Conservation (phyloP, 2,113 vertebrate genomes). For the Bos javanicus region DNA sequence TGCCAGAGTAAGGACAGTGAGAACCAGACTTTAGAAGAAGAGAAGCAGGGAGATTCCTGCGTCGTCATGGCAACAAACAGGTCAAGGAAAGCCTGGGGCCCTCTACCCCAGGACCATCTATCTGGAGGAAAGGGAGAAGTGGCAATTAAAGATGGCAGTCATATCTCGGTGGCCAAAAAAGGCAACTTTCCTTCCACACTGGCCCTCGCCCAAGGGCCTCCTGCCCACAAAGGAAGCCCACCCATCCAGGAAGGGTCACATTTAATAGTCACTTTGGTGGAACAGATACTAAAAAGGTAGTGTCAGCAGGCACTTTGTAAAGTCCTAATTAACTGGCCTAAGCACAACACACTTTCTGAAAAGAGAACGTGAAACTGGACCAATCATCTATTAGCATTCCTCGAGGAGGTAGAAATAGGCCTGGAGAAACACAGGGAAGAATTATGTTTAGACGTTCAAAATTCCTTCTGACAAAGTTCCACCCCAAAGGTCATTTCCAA, state of each 20-base stretch:
- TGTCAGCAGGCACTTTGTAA: not conserved
- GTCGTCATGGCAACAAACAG: not conserved
- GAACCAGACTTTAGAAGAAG: not conserved
- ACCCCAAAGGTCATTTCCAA: not conserved
- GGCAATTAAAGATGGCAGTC: not conserved
- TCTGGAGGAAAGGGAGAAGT: not conserved
- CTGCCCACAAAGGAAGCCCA: not conserved
- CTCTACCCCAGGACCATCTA: rapidly evolving
- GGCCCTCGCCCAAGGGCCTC: not conserved
- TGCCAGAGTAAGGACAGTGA: not conserved
- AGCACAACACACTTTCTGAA: not conserved
- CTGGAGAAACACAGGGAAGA: not conserved
- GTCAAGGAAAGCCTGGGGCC: not conserved
- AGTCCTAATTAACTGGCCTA: not conserved
- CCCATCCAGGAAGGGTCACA: not conserved
- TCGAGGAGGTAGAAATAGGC: not conserved
- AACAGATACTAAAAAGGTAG: not conserved
- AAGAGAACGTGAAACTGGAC: not conserved
- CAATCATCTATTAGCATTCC: not conserved
- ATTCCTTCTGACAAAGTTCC: not conserved
- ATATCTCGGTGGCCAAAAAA: not conserved
- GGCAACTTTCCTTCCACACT: not conserved
- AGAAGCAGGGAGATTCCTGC: not conserved
- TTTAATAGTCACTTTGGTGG: not conserved
- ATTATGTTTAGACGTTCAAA: slow-evolving; percentile 33